Percentiles rank a stretch among this genome's conserved stretches.
Conservation (phyloP, 2,888 invertebrate genomes). For the Macrophya alboannulata region DNA sequence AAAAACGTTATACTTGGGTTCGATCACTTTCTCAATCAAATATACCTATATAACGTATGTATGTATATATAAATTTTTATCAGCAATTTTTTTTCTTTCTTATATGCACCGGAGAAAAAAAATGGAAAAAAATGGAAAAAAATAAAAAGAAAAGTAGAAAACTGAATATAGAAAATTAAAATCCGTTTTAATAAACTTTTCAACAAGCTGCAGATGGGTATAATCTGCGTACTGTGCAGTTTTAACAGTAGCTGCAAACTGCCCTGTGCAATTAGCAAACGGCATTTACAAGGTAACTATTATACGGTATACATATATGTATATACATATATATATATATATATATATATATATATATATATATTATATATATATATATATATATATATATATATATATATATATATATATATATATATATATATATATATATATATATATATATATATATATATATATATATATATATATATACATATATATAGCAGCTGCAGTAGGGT, state of each 20-base stretch:
- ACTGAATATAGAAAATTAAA: not conserved
- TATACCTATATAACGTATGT: no score
- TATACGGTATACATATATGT: not conserved
- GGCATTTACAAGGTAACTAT: not conserved
- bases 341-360: no score
- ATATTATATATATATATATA: not conserved
- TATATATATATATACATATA: not conserved
- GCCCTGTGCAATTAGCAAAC: slow-evolving; percentile 9
- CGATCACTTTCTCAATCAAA: no score
- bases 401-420: not conserved
- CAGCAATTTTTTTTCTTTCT: no score
- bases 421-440: not conserved
- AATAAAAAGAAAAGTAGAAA: not conserved
- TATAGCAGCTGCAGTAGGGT: not conserved
- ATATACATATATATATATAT: no score
- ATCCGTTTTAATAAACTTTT: not conserved
- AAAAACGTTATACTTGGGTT: no score
- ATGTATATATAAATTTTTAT: no score
- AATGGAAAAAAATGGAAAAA: not conserved
- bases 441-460: not conserved
- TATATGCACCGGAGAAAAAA: not conserved
- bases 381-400: not conserved
- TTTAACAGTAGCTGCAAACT: not conserved
- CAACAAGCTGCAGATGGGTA: not conserved
- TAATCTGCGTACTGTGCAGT: not conserved